Conservation (phyloP, 2,797 vertebrate genomes). For the Salarias fasciatus region DNA sequence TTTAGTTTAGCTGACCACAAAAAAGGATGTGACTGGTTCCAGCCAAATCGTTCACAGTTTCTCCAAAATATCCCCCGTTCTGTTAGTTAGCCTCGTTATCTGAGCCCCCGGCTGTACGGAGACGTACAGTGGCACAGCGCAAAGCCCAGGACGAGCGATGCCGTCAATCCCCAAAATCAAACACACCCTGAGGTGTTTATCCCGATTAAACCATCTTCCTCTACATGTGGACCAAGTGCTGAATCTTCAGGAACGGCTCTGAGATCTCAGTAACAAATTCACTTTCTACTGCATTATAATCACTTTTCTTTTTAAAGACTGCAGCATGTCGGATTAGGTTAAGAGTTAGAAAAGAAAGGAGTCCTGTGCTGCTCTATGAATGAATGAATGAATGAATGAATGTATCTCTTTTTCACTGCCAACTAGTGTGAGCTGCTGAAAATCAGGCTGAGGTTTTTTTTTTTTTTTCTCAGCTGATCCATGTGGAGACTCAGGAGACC, state of each 20-base stretch:
- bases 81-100: slow-evolving; percentile 35
- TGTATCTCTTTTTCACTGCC: slow-evolving; percentile 3
- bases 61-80: slow-evolving; percentile 27
- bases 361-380: slow-evolving; percentile 3
- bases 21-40: slow-evolving; percentile 14
- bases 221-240: slow-evolving; percentile 7
- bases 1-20: slow-evolving; percentile 28
- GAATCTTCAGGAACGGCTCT: slow-evolving; percentile 10
- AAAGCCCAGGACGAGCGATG: slow-evolving; percentile 14
- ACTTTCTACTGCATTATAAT: slow-evolving; percentile 17
- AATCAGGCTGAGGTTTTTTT: slow-evolving; percentile 21
- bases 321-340: background rate
- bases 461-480: no score
- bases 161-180: slow-evolving; percentile 11
- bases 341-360: slow-evolving; percentile 9
- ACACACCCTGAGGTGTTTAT: slow-evolving; percentile 15
- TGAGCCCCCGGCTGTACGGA: slow-evolving; percentile 2
- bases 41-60: slow-evolving; percentile 26
- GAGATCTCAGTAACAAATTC: background rate
- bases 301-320: slow-evolving; percentile 18
- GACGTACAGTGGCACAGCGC: background rate
- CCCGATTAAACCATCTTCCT: slow-evolving; percentile 12
- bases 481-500: slow-evolving; percentile 26
- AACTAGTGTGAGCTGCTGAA: slow-evolving; percentile 22
- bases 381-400: slow-evolving; percentile 8